A percentile compares a stretch with the other conserved stretches of the same genome.
These are phyloP conservation scores for Brachionus rotundiformis DNA, from an alignment of 1,140 invertebrate species.

Conservation along the genomic window DNA sequence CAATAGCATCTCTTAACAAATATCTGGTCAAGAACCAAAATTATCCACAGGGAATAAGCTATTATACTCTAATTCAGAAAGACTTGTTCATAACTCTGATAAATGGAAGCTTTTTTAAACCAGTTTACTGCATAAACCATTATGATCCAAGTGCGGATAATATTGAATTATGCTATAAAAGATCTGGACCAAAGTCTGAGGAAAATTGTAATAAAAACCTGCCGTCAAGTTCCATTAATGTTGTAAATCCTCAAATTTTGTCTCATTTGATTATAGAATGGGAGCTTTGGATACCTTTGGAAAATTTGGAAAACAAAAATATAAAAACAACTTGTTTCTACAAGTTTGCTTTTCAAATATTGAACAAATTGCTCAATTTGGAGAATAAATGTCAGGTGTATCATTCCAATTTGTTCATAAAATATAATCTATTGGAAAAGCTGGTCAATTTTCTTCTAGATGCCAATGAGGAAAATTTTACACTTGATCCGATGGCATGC, in stretches of 20 bases:
- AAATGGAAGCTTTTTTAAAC: conserved; percentile 26
- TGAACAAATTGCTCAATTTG: conserved; percentile 27
- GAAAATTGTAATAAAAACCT: neutral
- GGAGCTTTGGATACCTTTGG: conserved; percentile 30
- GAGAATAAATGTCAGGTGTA: conserved; percentile 23
- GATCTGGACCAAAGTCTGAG: neutral
- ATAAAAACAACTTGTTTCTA: neutral
- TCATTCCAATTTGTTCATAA: conserved; percentile 23
- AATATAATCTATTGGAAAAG: conserved; percentile 38
- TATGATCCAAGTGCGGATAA: neutral
- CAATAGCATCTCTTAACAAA: conserved; percentile 34
- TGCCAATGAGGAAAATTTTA: conserved; percentile 9
- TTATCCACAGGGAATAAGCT: neutral
- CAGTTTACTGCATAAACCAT: neutral
- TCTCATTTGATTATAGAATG: conserved; percentile 34
- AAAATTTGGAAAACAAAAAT: neutral
- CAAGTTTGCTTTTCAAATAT: conserved; percentile 21
- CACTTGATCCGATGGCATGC: neutral
- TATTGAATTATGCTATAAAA: conserved; percentile 3
- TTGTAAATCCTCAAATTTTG: conserved; percentile 21
- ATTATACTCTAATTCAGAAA: conserved; percentile 31
- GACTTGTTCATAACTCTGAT: neutral
- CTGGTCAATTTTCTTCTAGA: conserved; percentile 11
- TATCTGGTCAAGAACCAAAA: neutral
- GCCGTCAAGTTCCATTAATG: neutral